Percentiles rank a stretch among this genome's conserved stretches.
These are phyloP conservation scores for Mus spicilegus DNA, from an alignment of 2,113 vertebrate species.

Conservation along the genomic window DNA sequence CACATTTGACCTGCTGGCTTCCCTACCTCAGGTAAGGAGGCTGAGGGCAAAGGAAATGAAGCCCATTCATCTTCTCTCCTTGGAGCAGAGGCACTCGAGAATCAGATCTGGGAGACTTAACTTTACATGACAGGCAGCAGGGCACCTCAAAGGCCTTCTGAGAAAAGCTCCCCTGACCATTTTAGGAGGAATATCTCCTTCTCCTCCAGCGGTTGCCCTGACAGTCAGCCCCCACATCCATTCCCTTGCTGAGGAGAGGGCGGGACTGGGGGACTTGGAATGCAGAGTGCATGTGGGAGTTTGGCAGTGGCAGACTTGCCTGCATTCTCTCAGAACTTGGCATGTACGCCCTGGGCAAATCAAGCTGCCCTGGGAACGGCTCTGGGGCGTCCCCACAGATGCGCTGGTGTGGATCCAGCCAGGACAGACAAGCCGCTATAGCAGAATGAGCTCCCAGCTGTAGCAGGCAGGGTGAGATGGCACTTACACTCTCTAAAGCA, in stretches of 20 bases:
- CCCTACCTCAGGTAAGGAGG: neutral
- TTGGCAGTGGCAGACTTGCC: conserved; percentile 70
- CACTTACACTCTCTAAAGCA: neutral
- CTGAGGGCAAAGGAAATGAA: neutral
- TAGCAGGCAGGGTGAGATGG: neutral
- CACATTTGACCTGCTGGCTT: neutral
- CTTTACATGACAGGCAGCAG: neutral
- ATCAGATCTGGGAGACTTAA: neutral
- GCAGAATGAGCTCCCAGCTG: conserved; percentile 38
- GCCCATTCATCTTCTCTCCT: neutral
- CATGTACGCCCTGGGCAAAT: conserved; percentile 50
- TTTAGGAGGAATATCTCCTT: conserved; percentile 71
- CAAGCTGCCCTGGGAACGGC: conserved; percentile 54
- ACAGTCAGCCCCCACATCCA: neutral
- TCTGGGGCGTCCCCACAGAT: neutral
- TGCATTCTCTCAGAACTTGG: conserved; percentile 72
- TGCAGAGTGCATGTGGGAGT: conserved; percentile 36
- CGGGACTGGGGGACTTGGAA: conserved; percentile 33
- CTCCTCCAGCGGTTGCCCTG: neutral
- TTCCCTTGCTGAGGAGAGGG: conserved; percentile 62
- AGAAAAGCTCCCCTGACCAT: conserved; percentile 64
- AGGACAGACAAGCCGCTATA: neutral
- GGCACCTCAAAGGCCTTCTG: neutral
- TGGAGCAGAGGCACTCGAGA: neutral
- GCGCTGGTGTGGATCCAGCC: neutral